A percentile compares a stretch with the other conserved stretches of the same genome.
Evolutionary conservation across 1,140 invertebrate genomes (phyloP).

Genomic region (Pentalonia nigronervosa): DNA sequence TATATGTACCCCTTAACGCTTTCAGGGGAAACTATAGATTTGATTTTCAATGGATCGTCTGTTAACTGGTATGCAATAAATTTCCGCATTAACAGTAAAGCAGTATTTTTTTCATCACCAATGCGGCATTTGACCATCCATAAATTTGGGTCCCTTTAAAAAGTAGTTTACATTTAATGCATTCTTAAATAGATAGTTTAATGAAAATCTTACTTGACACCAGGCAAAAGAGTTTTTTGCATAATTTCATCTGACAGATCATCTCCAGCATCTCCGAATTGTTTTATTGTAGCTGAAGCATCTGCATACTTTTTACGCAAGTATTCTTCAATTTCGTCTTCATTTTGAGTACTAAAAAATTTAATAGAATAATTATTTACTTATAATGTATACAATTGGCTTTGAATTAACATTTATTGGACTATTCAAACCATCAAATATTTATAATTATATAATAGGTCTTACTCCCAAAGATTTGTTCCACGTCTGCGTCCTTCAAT

Average conservation of each 20-base stretch:
- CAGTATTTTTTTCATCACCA: constrained; percentile 94
- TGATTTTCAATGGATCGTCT: constrained; percentile 93
- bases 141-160: constrained; percentile 88
- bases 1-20: constrained; percentile 98
- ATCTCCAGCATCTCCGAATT: constrained; percentile 92
- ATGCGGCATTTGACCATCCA: constrained; percentile 99
- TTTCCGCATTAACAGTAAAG: constrained; percentile 92
- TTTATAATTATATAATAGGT: neutral
- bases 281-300: constrained; percentile 78
- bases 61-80: constrained; percentile 89
- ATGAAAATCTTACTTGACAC: constrained; percentile 79
- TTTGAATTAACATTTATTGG: neutral
- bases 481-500: constrained; percentile 88
- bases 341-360: constrained; percentile 76
- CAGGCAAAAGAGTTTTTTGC: constrained; percentile 93
- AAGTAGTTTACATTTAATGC: constrained; percentile 30
- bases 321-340: constrained; percentile 97
- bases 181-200: neutral
- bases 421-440: neutral
- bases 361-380: neutral
- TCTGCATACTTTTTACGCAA: constrained; percentile 94
- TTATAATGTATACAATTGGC: neutral
- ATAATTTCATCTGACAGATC: constrained; percentile 98
- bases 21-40: constrained; percentile 95
- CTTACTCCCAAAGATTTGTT: constrained; percentile 89